These are phyloP conservation scores for Drosophila micromelanica DNA, from an alignment of 1,140 invertebrate genomes.

Conservation along the genomic window DNA sequence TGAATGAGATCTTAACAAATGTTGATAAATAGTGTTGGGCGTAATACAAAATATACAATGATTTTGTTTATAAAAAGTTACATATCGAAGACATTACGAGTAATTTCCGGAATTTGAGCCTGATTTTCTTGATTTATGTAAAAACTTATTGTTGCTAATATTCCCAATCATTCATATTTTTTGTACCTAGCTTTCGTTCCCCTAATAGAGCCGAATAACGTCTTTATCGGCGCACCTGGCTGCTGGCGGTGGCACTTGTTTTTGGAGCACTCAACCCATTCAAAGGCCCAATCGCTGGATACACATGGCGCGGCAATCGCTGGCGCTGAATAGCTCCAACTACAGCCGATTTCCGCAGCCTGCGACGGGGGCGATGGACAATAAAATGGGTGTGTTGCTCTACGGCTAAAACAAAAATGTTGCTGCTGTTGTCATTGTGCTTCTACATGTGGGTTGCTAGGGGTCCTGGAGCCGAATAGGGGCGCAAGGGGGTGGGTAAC, in stretches of 20 bases:
- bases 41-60: too few species aligned
- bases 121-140: too few species aligned
- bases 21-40: neutral
- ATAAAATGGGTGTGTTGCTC: conserved; percentile 76
- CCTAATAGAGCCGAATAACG: neutral
- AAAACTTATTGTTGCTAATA: too few species aligned
- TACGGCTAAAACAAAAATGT: conserved; percentile 75
- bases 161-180: too few species aligned
- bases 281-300: conserved; percentile 27
- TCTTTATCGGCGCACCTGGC: conserved; percentile 1
- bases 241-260: neutral
- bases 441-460: conserved; percentile 17
- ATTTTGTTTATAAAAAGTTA: too few species aligned
- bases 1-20: neutral
- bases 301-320: conserved; percentile 29
- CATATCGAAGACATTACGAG: too few species aligned
- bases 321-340: conserved; percentile 12
- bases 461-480: neutral
- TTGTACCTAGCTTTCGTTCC: too few species aligned
- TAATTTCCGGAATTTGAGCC: too few species aligned
- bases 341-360: conserved; percentile 4
- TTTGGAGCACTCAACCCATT: conserved; percentile 2
- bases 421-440: conserved; percentile 38
- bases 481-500: neutral
- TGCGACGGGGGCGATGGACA: conserved; percentile 43